phyloP scores from a whole-genome alignment of 2,888 invertebrate genomes.

The Cheilosia pagana region DNA sequence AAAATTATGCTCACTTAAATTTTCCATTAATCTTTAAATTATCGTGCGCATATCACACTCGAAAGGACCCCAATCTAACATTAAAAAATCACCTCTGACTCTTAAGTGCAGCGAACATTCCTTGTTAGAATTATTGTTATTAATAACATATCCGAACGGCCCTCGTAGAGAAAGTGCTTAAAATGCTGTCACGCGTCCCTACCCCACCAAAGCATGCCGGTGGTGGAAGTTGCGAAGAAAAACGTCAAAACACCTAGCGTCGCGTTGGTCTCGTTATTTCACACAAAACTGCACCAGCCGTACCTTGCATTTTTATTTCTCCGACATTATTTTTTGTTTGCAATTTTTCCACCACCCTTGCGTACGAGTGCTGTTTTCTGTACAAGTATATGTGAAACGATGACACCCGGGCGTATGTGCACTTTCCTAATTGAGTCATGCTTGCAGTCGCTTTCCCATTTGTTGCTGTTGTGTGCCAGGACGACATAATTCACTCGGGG shows the following conservation, averaged over 20 bases:
- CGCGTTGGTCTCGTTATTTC: constrained; percentile 45
- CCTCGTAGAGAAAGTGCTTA: neutral
- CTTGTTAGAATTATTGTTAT: constrained; percentile 38
- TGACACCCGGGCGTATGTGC: constrained; percentile 59
- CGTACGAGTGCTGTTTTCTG: constrained; percentile 3
- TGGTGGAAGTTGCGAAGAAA: neutral
- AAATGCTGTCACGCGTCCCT: constrained; percentile 1
- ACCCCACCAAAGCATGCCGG: too few species aligned
- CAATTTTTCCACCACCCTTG: constrained; percentile 12
- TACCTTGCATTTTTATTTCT: neutral
- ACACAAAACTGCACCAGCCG: constrained; percentile 5
- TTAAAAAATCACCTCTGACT: constrained; percentile 30
- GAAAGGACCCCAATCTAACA: neutral
- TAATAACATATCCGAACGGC: constrained; percentile 23
- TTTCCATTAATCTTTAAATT: too few species aligned
- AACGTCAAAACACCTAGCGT: neutral
- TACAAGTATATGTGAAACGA: neutral
- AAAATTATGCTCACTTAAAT: too few species aligned
- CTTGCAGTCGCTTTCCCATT: constrained; percentile 45
- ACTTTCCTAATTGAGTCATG: constrained; percentile 65
- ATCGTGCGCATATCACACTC: neutral
- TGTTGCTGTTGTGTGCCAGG: constrained; percentile 22
- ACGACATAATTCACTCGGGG: constrained; percentile 56
- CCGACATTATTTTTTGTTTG: constrained; percentile 6
- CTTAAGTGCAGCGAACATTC: constrained; percentile 26